Base-by-base conservation (phyloP, 2,888 invertebrate species). In the Dynastes tityus region DNA sequence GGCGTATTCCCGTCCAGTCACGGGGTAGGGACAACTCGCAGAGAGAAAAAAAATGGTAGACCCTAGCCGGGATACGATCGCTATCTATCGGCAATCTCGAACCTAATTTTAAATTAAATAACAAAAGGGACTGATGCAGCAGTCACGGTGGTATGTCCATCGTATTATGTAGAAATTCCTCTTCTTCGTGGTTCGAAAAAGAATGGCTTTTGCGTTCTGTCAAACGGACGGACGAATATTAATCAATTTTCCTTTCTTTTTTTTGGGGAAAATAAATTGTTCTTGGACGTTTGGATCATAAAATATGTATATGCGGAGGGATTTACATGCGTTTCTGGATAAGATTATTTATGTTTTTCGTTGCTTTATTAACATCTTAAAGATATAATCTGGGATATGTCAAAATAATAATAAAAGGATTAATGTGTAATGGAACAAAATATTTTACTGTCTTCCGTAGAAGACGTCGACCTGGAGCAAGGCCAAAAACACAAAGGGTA, bases 31-130 rank as follows among this genome's bases (percentile, higher is more conserved):
- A 58, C 22, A 58, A 16, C 1, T 3, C n/a, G 22, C 27, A 2
- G 22, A 32, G n/a, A 45, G n/a, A 37, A 67, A 67, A 65, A 68
- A 68, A 68, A 4, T 9, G 49, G 16, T 58, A 68, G 22, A 51
- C 75, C 75, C 67, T 55, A 13, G 16, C 27, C 58, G 27, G 53
- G 67, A 32, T 16, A 6, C 45, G 77, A 77, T 77, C 45, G 77
- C 77, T 77, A 77, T 77, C 78, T 78, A 51, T 64, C 71, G 61
- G 64, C 76, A 51, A 65, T 53, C 67, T 55, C 37, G 53, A 67
- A 67, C 65, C 55, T 67, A 67, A 76, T 65, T 73, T 71, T 78
- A 78, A 78, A 78, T 78, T 78, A 73, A 64, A 78, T 78, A 78
- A 78, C 78, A 78, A 78, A 78, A 78, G 78, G 64, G 64, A 68